Base-by-base conservation (phyloP, 2,888 invertebrate species). In the Abrostola tripartita region DNA sequence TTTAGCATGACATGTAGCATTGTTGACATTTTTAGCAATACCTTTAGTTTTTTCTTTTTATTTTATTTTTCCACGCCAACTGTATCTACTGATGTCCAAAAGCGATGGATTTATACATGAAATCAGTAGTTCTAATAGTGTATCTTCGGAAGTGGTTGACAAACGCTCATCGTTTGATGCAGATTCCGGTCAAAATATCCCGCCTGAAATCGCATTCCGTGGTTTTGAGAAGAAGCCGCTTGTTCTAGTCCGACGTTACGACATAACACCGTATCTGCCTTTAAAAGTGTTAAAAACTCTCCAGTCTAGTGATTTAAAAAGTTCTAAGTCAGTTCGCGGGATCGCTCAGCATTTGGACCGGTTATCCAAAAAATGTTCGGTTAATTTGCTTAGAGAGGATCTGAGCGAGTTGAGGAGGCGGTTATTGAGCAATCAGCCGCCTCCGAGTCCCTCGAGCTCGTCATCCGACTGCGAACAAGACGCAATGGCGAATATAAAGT, bases 141-240 rank as follows among this genome's bases (percentile, higher is more conserved):
- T 58, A 59, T 24, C 59, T 51, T 62, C 59, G 68, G 78, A 79
- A 61, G 60, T 69, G 66, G 63, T 52, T 61, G 50, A 71, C 68
- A 67, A 65, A 57, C 61, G 66, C 57, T 11, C 37, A 60, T 51
- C 67, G 69, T 9, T 55, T 44, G 61, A 62, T 49, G 62, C 52
- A 70, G 42, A 61, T 68, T 51, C 52, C 70, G 42, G 61, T 68
- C 52, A 83, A 76, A 65, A 79, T 78, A 69, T 81, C 81, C 59
- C 85, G 83, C 60, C 65, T 75, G 81, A 85, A 84, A 64, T 8
- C 5, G 54, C 36, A 11, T 91, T 91, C 63, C 79, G 82, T 49
- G 91, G 90, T 12, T 92, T 91, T 74, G 68, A 82, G 40, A 88
- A 87, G 71, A 57, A 78, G 5, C 92, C 92, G 1, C 50, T 68